A percentile compares a stretch with the other conserved stretches of the same genome.
These are phyloP conservation scores for Hypolimnas misippus DNA, from an alignment of 2,888 invertebrate species.

Conservation along the genomic window DNA sequence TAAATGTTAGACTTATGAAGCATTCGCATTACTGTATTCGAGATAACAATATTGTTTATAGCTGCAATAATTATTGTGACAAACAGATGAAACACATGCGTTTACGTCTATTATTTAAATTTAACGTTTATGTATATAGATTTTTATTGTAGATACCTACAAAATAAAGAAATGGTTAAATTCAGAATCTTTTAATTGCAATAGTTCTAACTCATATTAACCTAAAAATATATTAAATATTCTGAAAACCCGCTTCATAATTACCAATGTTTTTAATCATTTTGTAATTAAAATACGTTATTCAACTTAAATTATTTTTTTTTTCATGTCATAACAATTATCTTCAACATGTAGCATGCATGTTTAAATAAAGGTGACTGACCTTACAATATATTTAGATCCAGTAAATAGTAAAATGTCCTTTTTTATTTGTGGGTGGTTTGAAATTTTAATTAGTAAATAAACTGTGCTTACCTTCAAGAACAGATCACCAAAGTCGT, in stretches of 20 bases:
- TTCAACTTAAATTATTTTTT: not conserved
- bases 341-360: not conserved
- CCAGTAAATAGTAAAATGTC: not conserved
- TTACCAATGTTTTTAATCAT: too few species aligned
- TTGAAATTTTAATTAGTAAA: conserved; percentile 2
- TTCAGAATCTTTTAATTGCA: not conserved
- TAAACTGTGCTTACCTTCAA: conserved; percentile 85
- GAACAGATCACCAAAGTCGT: conserved; percentile 89
- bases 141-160: not conserved
- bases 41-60: conserved; percentile 23
- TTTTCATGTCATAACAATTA: not conserved
- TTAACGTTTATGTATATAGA: not conserved
- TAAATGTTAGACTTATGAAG: not conserved
- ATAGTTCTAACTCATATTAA: not conserved
- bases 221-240: too few species aligned
- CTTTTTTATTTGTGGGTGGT: conserved; percentile 1
- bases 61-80: conserved; percentile 14
- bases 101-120: conserved; percentile 12
- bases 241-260: too few species aligned
- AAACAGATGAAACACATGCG: conserved; percentile 7
- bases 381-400: not conserved
- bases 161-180: not conserved
- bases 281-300: too few species aligned
- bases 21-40: not conserved
- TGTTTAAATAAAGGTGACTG: not conserved